These are phyloP conservation scores for Synergus japonicus DNA, from an alignment of 2,888 invertebrate genomes.

Conservation along the genomic window DNA sequence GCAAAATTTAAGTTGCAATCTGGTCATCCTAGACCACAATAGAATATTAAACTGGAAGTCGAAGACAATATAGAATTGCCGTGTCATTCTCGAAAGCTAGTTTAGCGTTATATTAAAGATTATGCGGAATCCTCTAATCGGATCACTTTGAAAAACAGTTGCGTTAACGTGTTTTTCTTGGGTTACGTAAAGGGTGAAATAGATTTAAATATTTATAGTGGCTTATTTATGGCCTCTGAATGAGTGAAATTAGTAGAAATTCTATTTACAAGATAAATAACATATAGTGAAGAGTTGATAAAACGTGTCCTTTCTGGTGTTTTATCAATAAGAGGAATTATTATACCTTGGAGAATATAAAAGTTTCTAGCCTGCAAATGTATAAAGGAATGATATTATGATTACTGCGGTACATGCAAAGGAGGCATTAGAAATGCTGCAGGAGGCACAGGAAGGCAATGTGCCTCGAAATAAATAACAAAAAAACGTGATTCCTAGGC, in stretches of 20 bases:
- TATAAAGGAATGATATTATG: neutral
- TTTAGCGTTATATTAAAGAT: too few species aligned
- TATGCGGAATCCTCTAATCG: neutral
- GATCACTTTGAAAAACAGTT: conserved; percentile 3
- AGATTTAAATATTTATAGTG: neutral
- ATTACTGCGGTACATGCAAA: conserved; percentile 15
- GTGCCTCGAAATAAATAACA: conserved; percentile 10
- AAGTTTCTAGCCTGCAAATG: neutral
- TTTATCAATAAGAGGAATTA: neutral
- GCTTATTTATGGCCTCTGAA: neutral
- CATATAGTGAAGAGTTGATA: neutral
- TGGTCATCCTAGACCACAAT: neutral
- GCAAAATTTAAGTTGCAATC: neutral
- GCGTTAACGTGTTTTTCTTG: neutral
- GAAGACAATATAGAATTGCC: neutral
- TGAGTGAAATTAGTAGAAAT: neutral
- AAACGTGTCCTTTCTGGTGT: neutral
- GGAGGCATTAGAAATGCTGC: conserved; percentile 12
- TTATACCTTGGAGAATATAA: neutral
- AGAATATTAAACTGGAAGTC: neutral
- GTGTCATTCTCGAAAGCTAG: neutral
- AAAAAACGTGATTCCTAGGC: conserved; percentile 45
- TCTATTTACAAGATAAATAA: neutral
- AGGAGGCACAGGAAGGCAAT: neutral
- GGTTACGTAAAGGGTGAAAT: neutral